Evolutionary conservation across 2,113 vertebrate species (phyloP).

Genomic region (Hydropotes inermis): DNA sequence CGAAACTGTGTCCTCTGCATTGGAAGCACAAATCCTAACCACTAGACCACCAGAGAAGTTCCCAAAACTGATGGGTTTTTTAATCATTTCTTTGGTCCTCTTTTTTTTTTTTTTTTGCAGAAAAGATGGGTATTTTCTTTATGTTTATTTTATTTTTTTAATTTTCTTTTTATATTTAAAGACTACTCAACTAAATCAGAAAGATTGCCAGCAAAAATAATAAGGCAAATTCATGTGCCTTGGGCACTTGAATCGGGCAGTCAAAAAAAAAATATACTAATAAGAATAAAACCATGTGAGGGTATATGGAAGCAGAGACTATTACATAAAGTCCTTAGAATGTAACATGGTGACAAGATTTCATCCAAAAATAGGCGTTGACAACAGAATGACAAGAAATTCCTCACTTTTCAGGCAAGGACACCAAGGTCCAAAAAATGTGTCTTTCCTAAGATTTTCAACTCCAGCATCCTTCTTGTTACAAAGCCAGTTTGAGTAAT

Average conservation of each 20-base stretch:
- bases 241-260: not conserved
- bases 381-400: constrained; percentile 6
- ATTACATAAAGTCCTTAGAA: not conserved
- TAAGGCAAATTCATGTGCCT: not conserved
- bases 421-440: not conserved
- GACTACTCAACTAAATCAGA: not conserved
- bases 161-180: not conserved
- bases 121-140: not conserved
- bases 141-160: not conserved
- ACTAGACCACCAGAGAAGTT: not conserved
- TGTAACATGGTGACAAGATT: not conserved
- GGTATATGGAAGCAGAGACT: not conserved
- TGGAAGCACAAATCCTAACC: not conserved
- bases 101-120: not conserved
- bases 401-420: constrained; percentile 29
- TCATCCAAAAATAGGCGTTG: not conserved
- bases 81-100: not conserved
- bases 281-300: not conserved
- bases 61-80: not conserved
- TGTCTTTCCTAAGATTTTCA: constrained; percentile 5
- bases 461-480: not conserved
- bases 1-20: not conserved
- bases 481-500: not conserved
- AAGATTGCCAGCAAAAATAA: not conserved
- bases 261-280: not conserved